A percentile compares a stretch with the other conserved stretches of the same genome.
Conservation (phyloP, 2,113 vertebrate species). For the Jacana jacana region DNA sequence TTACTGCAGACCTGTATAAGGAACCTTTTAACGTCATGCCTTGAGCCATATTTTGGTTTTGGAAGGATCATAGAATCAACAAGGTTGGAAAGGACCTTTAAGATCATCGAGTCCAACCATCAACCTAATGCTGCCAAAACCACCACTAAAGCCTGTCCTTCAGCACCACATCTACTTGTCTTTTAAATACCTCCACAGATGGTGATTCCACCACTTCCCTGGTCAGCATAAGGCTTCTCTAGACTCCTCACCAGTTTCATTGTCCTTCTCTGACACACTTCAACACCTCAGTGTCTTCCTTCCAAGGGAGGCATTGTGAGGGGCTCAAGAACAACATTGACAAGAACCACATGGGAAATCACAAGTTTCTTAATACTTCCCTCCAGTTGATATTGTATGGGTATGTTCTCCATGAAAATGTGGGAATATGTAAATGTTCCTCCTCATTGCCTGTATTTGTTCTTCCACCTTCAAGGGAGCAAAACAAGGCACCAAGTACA, state of each 20-base stretch:
- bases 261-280: background rate
- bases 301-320: no score
- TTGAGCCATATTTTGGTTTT: background rate
- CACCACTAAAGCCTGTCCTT: background rate
- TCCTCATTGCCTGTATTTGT: background rate
- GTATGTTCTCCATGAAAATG: background rate
- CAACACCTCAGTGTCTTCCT: background rate
- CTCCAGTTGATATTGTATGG: background rate
- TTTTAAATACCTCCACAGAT: background rate
- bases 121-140: background rate
- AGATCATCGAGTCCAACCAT: background rate
- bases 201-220: background rate
- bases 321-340: background rate
- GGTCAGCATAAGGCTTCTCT: background rate
- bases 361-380: background rate
- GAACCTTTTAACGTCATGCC: background rate
- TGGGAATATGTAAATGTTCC: background rate
- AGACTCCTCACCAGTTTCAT: background rate
- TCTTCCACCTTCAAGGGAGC: background rate
- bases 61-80: background rate
- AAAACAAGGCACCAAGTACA: background rate
- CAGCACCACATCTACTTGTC: background rate
- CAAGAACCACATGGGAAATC: background rate
- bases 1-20: background rate
- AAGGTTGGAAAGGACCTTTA: background rate